Conservation (phyloP, 2,797 vertebrate species). For the Ctenopoma kingsleyae region DNA sequence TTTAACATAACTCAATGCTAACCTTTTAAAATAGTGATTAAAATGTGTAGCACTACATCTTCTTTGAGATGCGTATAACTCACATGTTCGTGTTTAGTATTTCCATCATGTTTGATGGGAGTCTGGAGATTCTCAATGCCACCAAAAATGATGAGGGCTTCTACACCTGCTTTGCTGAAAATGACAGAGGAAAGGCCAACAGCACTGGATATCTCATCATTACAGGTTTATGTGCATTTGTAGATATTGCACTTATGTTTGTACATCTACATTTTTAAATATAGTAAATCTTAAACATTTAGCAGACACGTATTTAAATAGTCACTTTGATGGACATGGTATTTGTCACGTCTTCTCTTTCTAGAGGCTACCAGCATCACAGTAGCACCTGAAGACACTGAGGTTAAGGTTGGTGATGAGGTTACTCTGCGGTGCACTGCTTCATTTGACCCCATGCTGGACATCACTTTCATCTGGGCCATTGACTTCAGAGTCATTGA, state of each 20-base stretch:
- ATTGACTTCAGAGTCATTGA: conserved; percentile 93
- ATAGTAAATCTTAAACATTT: neutral
- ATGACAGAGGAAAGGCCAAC: conserved; percentile 93
- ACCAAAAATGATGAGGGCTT: conserved; percentile 91
- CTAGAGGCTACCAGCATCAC: conserved; percentile 93
- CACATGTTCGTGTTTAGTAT: conserved; percentile 79
- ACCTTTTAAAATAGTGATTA: no score
- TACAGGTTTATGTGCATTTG: conserved; percentile 84
- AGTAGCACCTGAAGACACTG: conserved; percentile 89
- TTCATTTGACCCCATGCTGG: conserved; percentile 91
- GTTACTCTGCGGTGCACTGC: conserved; percentile 91
- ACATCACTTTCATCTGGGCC: conserved; percentile 95
- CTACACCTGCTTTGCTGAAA: conserved; percentile 96
- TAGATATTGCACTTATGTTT: neutral
- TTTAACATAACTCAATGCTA: no score
- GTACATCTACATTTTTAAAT: neutral
- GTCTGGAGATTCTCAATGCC: conserved; percentile 93
- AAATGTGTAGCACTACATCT: neutral
- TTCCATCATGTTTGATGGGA: conserved; percentile 92
- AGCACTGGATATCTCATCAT: conserved; percentile 93
- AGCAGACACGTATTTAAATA: neutral
- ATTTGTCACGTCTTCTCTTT: neutral
- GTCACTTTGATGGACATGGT: neutral
- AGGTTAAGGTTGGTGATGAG: conserved; percentile 91
- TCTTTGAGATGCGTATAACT: neutral